phyloP scores from a whole-genome alignment of 2,797 vertebrate genomes.

The Sebastes taczanowskii region DNA sequence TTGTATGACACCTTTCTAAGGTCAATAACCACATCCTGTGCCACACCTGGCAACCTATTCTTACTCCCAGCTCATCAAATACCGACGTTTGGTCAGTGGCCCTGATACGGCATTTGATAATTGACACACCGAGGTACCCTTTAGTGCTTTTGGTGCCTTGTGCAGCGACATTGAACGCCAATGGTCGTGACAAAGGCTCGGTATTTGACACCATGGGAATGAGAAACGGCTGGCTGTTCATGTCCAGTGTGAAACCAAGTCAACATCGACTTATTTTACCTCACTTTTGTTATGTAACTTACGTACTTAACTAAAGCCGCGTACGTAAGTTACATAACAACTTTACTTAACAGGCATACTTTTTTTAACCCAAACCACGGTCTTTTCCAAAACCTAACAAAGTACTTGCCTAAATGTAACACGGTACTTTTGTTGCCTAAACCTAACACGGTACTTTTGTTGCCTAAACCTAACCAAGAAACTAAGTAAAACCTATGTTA shows the following conservation, averaged over 20 bases:
- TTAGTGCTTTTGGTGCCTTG: neutral
- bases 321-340: neutral
- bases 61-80: neutral
- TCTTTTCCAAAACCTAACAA: neutral
- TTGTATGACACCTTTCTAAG: neutral
- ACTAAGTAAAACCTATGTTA: too few species aligned
- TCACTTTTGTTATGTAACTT: neutral
- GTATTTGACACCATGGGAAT: too few species aligned
- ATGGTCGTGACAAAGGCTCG: neutral
- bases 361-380: neutral
- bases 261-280: neutral
- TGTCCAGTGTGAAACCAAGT: neutral
- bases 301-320: neutral
- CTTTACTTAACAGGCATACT: neutral
- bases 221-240: neutral
- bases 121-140: neutral
- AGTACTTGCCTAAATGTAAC: too few species aligned
- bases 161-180: neutral
- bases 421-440: too few species aligned
- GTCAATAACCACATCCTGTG: neutral
- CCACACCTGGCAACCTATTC: neutral
- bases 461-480: too few species aligned
- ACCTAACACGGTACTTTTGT: too few species aligned
- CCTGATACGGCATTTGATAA: too few species aligned
- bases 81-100: neutral